Evolutionary conservation across 23 tunicate genomes (phyloP), one percentile per base, ranked within the genome.

Genomic region (Trididemnum clinides): DNA sequence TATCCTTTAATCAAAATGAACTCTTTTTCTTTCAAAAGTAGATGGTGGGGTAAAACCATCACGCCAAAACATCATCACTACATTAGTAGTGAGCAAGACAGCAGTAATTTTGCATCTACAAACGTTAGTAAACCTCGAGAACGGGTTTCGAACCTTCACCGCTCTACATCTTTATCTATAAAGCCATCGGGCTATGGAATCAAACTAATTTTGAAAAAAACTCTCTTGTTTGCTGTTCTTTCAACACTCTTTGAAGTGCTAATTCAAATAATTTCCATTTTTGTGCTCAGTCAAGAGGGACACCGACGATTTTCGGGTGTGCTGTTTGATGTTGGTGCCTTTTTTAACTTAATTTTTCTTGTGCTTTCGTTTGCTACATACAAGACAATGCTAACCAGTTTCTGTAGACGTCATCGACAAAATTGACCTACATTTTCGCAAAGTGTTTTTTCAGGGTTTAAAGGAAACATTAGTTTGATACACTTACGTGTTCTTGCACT

Each of bases 1-100:
- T 88, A 88, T 65, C 92, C 92, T 4, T 36, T 88, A 6, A 27
- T 35, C n/a, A 10, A 59, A 59, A 59, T 59, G 3, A 25, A n/a
- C 22, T 44, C 54, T 10, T 7, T 7, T 7, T 15, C 54, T 7
- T 15, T 44, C 12, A 44, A 10, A 44, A 44, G 15, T 7, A 44
- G 10, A 44, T 3, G 25, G 25, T 10, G 3, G 22, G 25, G 25
- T 59, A 25, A 59, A 25, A 3, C 25, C 22, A 5, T 4, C n/a
- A n/a, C n/a, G n/a, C n/a, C n/a, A n/a, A n/a, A n/a, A n/a, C n/a
- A n/a, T n/a, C n/a, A n/a, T n/a, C n/a, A n/a, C n/a, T n/a, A n/a
- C n/a, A n/a, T n/a, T n/a, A n/a, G n/a, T n/a, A n/a, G n/a, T n/a
- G n/a, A n/a, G n/a, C n/a, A n/a, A n/a, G n/a, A n/a, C n/a, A n/a